Conservation (phyloP, 2,888 invertebrate genomes). For the Gortyna flavago region DNA sequence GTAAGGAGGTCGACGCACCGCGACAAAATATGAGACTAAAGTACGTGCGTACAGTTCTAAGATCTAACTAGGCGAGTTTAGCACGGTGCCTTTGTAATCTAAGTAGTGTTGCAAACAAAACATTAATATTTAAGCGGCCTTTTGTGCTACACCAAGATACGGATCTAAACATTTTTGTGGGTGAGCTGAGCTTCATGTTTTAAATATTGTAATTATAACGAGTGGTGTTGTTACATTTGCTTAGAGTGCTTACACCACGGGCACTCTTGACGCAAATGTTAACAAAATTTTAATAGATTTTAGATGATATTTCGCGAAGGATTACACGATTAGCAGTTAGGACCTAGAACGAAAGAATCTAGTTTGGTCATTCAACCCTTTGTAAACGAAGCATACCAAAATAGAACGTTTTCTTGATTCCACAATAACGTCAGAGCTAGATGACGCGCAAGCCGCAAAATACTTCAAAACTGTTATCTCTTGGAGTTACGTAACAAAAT, state of each 20-base stretch:
- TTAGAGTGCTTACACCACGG: neutral
- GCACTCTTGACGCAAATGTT: slow-evolving; percentile 9
- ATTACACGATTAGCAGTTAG: slow-evolving; percentile 10
- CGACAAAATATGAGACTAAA: slow-evolving; percentile 56
- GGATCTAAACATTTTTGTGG: slow-evolving; percentile 48
- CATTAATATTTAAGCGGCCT: slow-evolving; percentile 47
- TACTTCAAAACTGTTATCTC: slow-evolving; percentile 68
- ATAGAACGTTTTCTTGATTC: slow-evolving; percentile 48
- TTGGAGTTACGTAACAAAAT: slow-evolving; percentile 83
- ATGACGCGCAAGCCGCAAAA: slow-evolving; percentile 60
- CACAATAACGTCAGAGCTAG: slow-evolving; percentile 50
- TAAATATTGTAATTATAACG: slow-evolving; percentile 37
- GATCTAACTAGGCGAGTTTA: slow-evolving; percentile 48
- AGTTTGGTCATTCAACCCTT: slow-evolving; percentile 28
- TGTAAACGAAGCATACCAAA: slow-evolving; percentile 34
- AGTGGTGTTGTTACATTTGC: slow-evolving; percentile 25
- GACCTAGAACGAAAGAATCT: neutral
- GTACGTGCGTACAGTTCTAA: slow-evolving; percentile 45
- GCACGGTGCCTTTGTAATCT: slow-evolving; percentile 54
- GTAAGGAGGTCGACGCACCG: slow-evolving; percentile 67
- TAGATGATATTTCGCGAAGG: slow-evolving; percentile 10
- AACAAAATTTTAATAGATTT: neutral
- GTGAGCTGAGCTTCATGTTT: slow-evolving; percentile 54
- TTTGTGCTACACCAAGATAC: slow-evolving; percentile 49
- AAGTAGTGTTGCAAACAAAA: slow-evolving; percentile 54